Evolutionary conservation across 2,797 vertebrate genomes (phyloP), one percentile per base, ranked within the genome.

Genomic region (Centroberyx gerrardi): DNA sequence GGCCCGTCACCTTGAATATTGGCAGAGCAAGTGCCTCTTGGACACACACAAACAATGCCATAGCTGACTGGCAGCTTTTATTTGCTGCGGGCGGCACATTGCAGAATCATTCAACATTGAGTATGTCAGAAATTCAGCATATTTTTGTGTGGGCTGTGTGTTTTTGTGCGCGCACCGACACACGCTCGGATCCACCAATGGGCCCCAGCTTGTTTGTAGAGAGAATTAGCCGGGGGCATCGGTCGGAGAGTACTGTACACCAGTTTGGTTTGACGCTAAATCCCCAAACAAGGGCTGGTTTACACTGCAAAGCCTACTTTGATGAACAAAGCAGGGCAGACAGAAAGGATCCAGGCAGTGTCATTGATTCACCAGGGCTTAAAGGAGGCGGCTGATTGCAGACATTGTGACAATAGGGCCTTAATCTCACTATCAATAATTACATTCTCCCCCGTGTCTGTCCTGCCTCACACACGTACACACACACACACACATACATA

Each of bases 381-480:
- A 91, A 87, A 93, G 83, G 79, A 88, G 87, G 69, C 78, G 69
- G 85, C 87, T 89, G 87, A 90, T 90, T 85, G 85, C 85, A 88
- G 90, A 90, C 80, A 54, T 68, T 80, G 87, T 84, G 85, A 92
- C 90, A 93, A 88, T 76, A 58, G 70, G 77, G 62, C 77, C 62
- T 61, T 92, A 83, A 94, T 93, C 90, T 93, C 81, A n/a, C 81
- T 84, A 87, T 92, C 89, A 90, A 92, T 94, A 93, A 93, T 93
- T 87, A 91, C 89, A 87, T 87, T 87, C 77, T 76, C 75, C 42
- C 64, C 48, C 8, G 54, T 68, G 65, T 86, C 74, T 68, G 69
- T 77, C 38, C 49, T 63, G 73, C 36, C 63, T 29, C 27, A 5
- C 18, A 46, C 8, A 18, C 9, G 40, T 18, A 58, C 15, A 14